Conservation (phyloP, 2,797 vertebrate genomes). For the Microctenopoma lineatum region DNA sequence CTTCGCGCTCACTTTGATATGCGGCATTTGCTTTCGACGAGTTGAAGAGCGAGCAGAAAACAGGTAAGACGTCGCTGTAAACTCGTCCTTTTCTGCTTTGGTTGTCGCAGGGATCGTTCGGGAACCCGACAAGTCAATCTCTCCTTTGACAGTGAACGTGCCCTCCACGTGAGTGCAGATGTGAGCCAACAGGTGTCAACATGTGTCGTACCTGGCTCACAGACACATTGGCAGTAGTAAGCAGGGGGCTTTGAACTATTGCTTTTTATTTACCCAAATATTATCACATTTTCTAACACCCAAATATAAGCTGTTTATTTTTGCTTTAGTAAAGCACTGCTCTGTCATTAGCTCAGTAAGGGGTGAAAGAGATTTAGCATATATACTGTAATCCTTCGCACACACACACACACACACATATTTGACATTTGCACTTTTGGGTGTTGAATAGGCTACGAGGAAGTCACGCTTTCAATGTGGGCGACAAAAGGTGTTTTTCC, state of each 20-base stretch:
- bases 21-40: conserved; percentile 37
- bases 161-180: conserved; percentile 55
- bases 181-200: conserved; percentile 57
- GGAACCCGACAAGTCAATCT: background rate
- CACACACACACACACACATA: background rate
- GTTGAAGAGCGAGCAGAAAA: conserved; percentile 49
- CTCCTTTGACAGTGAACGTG: background rate
- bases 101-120: background rate
- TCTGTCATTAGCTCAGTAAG: background rate
- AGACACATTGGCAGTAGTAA: background rate
- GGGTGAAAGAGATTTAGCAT: conserved; percentile 5
- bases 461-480: conserved; percentile 2
- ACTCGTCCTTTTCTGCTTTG: background rate
- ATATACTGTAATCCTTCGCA: background rate
- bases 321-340: background rate
- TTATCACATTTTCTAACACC: too few species aligned
- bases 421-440: conserved; percentile 1
- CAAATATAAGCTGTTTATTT: background rate
- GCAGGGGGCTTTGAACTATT: too few species aligned
- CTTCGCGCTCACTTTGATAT: conserved; percentile 41
- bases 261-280: too few species aligned
- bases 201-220: background rate
- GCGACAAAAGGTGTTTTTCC: background rate
- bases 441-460: background rate
- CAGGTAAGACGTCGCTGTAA: conserved; percentile 46